Percentiles rank a stretch among this genome's conserved stretches.
Evolutionary conservation across 2,113 vertebrate species (phyloP).

Genomic region (Corvus hawaiiensis): DNA sequence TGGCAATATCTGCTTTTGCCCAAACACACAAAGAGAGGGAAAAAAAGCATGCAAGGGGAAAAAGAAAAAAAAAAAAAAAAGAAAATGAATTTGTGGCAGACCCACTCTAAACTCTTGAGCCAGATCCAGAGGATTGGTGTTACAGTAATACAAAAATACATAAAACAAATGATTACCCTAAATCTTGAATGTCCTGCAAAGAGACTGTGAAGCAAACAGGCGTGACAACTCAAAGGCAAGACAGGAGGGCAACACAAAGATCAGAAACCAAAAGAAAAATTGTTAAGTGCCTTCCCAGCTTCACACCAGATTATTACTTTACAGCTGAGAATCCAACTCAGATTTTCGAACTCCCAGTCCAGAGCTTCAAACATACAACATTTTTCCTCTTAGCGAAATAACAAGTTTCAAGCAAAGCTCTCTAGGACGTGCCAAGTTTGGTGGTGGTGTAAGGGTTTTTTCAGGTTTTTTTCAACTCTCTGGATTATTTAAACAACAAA

Average conservation of each 20-base stretch:
- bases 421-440: neutral
- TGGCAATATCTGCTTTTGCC: neutral
- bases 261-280: neutral
- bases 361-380: neutral
- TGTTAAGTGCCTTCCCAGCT: neutral
- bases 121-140: neutral
- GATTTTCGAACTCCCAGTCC: neutral
- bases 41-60: neutral
- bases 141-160: neutral
- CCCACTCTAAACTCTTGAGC: neutral
- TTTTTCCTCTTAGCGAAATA: neutral
- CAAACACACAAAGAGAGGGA: neutral
- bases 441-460: neutral
- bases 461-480: neutral
- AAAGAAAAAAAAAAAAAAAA: neutral
- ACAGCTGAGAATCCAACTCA: neutral
- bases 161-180: neutral
- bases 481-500: slow-evolving; percentile 27
- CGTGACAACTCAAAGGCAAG: fast-evolving
- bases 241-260: neutral
- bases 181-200: neutral
- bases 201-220: neutral
- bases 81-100: neutral
- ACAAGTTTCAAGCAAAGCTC: neutral
- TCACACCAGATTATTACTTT: neutral